These are phyloP conservation scores for Epistrophe eligans DNA, from an alignment of 2,888 invertebrate species.

Conservation along the genomic window DNA sequence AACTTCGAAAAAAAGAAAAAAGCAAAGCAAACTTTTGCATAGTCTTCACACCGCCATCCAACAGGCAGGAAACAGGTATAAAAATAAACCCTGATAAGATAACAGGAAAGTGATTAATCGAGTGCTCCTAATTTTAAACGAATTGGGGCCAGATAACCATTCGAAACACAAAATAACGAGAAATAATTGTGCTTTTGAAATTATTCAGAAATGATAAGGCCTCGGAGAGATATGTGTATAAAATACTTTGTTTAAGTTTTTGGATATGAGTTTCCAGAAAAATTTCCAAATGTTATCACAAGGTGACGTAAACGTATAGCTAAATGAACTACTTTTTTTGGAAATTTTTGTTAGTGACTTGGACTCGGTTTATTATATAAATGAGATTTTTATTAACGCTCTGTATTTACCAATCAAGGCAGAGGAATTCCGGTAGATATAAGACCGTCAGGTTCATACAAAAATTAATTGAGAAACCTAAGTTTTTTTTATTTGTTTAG, in stretches of 20 bases:
- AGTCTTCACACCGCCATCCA: conserved; percentile 21
- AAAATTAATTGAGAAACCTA: too few relatives aligned
- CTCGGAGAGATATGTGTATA: not conserved
- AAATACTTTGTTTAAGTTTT: not conserved
- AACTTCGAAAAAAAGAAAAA: not conserved
- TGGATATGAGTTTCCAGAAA: not conserved
- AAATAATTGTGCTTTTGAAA: conserved; percentile 35
- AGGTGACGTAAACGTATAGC: not conserved
- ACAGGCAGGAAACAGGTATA: conserved; percentile 50
- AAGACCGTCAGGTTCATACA: too few relatives aligned
- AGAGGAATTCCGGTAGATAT: too few relatives aligned
- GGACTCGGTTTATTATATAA: too few relatives aligned
- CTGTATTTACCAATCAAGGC: too few relatives aligned
- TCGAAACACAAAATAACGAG: conserved; percentile 41
- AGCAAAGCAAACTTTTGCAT: conserved; percentile 48
- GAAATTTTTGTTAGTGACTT: not conserved
- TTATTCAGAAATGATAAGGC: conserved; percentile 38
- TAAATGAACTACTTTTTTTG: not conserved
- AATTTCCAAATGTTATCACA: not conserved
- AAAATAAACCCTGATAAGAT: conserved; percentile 50
- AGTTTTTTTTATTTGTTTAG: too few relatives aligned
- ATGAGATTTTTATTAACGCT: too few relatives aligned
- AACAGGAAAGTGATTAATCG: conserved; percentile 31
- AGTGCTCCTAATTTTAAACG: conserved; percentile 39
- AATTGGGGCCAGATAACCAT: conserved; percentile 62